Evolutionary conservation across 1,140 invertebrate species (phyloP).

Genomic region (Zaprionus ornatus): DNA sequence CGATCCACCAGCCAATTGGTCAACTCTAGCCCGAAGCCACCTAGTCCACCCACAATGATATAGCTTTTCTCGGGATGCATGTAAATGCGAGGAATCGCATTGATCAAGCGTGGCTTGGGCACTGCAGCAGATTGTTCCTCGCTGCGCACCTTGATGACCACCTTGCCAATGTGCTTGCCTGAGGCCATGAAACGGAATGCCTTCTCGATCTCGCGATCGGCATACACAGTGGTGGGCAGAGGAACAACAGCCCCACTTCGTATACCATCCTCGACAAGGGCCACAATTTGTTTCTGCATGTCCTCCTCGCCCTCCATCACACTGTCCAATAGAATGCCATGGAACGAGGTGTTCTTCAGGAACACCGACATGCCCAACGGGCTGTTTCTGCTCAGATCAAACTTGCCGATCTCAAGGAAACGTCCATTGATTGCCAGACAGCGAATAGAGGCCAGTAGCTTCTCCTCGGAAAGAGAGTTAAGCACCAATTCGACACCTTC

Average conservation of each 20-base stretch:
- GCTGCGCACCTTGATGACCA: conserved; percentile 93
- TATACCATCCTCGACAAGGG: conserved; percentile 92
- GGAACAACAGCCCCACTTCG: conserved; percentile 93
- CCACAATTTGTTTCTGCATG: conserved; percentile 90
- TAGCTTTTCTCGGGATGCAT: conserved; percentile 95
- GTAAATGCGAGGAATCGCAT: conserved; percentile 92
- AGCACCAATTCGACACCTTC: conserved; percentile 96
- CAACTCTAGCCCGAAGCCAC: conserved; percentile 98
- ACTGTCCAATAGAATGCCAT: conserved; percentile 97
- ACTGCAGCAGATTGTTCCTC: conserved; percentile 87
- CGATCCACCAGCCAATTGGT: conserved; percentile 94
- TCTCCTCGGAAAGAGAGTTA: conserved; percentile 97
- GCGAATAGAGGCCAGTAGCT: conserved; percentile 95
- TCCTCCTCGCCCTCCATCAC: conserved; percentile 87
- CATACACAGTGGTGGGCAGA: conserved; percentile 91
- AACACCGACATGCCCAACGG: conserved; percentile 96
- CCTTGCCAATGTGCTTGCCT: conserved; percentile 98
- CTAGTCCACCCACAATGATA: conserved; percentile 94
- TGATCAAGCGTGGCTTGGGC: conserved; percentile 86
- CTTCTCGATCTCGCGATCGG: conserved; percentile 93
- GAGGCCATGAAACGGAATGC: conserved; percentile 97
- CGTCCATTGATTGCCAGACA: conserved; percentile 95
- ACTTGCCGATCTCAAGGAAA: conserved; percentile 99
- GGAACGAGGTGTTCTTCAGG: conserved; percentile 97
- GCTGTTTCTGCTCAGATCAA: conserved; percentile 96